Conservation (phyloP, 2,113 vertebrate genomes). For the Potamarius usumacintae region DNA sequence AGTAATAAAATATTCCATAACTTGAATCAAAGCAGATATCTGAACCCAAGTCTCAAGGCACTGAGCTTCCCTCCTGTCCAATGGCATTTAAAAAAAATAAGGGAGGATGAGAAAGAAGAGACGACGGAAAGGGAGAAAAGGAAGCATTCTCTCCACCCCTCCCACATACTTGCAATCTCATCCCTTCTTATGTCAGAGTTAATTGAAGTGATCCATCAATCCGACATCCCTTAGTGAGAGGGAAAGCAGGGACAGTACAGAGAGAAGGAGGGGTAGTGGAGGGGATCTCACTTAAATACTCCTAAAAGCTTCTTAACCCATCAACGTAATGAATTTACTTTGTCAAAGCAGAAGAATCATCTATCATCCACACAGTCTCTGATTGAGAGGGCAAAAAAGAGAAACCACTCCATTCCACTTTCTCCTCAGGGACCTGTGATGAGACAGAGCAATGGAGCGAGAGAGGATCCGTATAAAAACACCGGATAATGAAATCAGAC, state of each 20-base stretch:
- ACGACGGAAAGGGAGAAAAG: constrained; percentile 1
- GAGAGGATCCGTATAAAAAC: constrained; percentile 16
- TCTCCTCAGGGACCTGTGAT: background rate
- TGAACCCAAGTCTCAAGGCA: background rate
- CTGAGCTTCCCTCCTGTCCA: background rate
- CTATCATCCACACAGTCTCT: constrained; percentile 26
- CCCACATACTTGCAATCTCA: constrained; percentile 1
- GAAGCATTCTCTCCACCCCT: constrained; percentile 18
- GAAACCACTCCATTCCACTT: background rate
- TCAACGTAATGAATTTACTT: constrained; percentile 44
- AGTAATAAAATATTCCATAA: background rate
- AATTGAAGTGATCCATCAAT: constrained; percentile 76
- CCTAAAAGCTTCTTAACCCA: constrained; percentile 43
- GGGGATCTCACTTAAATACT: constrained; percentile 29
- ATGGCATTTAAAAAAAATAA: background rate
- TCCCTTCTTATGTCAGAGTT: constrained; percentile 46
- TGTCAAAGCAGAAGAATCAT: constrained; percentile 37
- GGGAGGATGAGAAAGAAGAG: constrained; percentile 1
- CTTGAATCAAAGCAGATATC: background rate
- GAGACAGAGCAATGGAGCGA: background rate
- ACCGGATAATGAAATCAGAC: constrained; percentile 28
- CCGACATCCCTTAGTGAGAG: constrained; percentile 54
- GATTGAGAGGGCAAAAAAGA: background rate
- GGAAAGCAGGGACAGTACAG: constrained; percentile 41
- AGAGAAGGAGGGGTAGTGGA: background rate